Evolutionary conservation across 2,797 vertebrate genomes (phyloP).

Genomic region (Heliangelus exortis): DNA sequence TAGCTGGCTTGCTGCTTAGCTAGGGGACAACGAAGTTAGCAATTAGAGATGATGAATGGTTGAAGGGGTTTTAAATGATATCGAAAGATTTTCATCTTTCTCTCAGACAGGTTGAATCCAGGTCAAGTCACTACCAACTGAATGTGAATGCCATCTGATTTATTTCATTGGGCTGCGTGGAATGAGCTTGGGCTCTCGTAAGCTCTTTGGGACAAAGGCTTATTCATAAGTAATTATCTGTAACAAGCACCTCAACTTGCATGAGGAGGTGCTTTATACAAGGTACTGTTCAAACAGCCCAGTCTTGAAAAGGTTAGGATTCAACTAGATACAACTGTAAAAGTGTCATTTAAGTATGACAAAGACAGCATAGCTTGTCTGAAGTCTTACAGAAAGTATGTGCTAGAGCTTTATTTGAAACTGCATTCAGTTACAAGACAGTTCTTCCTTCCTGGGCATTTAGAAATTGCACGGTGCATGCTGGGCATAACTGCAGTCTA

Average conservation of each 20-base stretch:
- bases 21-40: slow-evolving; percentile 24
- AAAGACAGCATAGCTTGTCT: not conserved
- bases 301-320: slow-evolving; percentile 6
- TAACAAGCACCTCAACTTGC: slow-evolving; percentile 38
- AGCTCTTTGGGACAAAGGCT: slow-evolving; percentile 38
- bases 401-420: not conserved
- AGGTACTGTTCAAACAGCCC: not conserved
- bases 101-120: slow-evolving; percentile 47
- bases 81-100: slow-evolving; percentile 41
- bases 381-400: not conserved
- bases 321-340: not conserved
- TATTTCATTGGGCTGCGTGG: slow-evolving; percentile 20
- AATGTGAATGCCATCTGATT: slow-evolving; percentile 23
- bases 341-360: slow-evolving; percentile 7
- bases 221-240: slow-evolving; percentile 57
- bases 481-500: slow-evolving; percentile 7
- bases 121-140: slow-evolving; percentile 42
- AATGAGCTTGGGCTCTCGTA: slow-evolving; percentile 26
- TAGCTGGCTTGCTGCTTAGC: slow-evolving; percentile 14
- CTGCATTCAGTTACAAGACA: not conserved
- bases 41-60: slow-evolving; percentile 53
- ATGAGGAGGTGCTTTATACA: slow-evolving; percentile 23
- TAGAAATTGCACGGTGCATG: not conserved
- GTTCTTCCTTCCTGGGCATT: slow-evolving; percentile 10
- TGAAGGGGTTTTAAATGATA: slow-evolving; percentile 42